These are phyloP conservation scores for Caenorhabditis wallacei DNA, from an alignment of 2,888 invertebrate genomes.

Conservation along the genomic window DNA sequence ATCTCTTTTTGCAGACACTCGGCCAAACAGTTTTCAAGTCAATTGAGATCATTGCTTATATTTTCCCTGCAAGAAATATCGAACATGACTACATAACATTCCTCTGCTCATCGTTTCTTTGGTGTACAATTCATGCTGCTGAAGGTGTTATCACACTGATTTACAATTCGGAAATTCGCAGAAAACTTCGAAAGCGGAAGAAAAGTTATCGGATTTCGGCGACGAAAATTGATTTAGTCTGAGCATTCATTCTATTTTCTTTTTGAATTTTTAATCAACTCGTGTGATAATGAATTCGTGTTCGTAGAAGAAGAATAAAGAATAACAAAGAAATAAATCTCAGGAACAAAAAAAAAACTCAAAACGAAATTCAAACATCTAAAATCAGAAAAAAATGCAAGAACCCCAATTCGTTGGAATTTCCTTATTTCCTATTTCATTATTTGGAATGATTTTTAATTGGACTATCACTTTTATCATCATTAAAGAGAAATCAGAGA, in stretches of 20 bases:
- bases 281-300: slow-evolving; percentile 20
- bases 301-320: slow-evolving; percentile 18
- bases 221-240: slow-evolving; percentile 25
- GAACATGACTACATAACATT: slow-evolving; percentile 32
- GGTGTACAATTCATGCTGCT: slow-evolving; percentile 44
- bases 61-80: not conserved
- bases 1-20: slow-evolving; percentile 25
- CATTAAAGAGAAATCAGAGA: slow-evolving; percentile 14
- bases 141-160: slow-evolving; percentile 48
- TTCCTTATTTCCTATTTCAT: slow-evolving; percentile 27
- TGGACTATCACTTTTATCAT: slow-evolving; percentile 30
- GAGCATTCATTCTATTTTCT: not conserved
- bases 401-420: slow-evolving; percentile 35
- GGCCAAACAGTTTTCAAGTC: slow-evolving; percentile 34
- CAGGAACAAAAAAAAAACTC: slow-evolving; percentile 10
- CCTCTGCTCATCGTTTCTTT: slow-evolving; percentile 34
- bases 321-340: not conserved
- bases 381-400: slow-evolving; percentile 12
- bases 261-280: not conserved
- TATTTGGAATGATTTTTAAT: slow-evolving; percentile 39
- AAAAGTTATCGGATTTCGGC: slow-evolving; percentile 42
- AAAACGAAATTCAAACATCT: not conserved
- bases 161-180: slow-evolving; percentile 51
- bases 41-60: slow-evolving; percentile 44
- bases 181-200: slow-evolving; percentile 38